phyloP scores from a whole-genome alignment of 2,888 invertebrate species.

The Stratiomys singularior region DNA sequence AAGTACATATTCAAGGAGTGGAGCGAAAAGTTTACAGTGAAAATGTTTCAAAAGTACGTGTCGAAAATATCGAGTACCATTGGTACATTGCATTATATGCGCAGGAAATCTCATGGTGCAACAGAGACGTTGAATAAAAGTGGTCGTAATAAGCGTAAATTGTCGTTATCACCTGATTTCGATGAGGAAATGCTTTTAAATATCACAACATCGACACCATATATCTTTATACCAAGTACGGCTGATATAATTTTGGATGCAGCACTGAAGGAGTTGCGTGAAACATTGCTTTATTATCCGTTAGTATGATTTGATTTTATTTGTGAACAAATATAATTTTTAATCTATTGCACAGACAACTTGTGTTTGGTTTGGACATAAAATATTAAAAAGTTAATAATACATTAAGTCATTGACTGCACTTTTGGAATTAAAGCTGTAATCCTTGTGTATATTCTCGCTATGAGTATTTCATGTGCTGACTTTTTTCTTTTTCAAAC shows the following conservation, averaged over 20 bases:
- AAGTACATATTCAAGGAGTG: background rate
- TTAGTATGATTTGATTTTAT: conserved; percentile 58
- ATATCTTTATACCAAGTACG: conserved; percentile 64
- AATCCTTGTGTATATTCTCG: too few species aligned
- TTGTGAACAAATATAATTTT: background rate
- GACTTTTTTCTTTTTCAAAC: too few species aligned
- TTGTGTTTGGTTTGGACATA: too few species aligned
- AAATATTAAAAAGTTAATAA: too few species aligned
- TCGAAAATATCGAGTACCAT: conserved; percentile 62
- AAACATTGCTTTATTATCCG: conserved; percentile 67
- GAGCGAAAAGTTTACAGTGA: background rate
- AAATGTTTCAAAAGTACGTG: conserved; percentile 63
- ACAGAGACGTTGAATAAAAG: conserved; percentile 47
- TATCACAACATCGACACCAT: conserved; percentile 56
- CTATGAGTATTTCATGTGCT: too few species aligned
- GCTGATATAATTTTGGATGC: conserved; percentile 67
- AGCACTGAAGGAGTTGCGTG: conserved; percentile 66
- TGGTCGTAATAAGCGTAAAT: conserved; percentile 34
- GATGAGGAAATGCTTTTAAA: conserved; percentile 48
- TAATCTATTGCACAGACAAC: too few species aligned
- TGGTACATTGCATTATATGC: conserved; percentile 54
- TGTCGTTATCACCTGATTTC: conserved; percentile 23
- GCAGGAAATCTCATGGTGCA: conserved; percentile 47
- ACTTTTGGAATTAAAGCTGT: too few species aligned
- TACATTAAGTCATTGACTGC: too few species aligned